These are phyloP conservation scores for Tiliqua scincoides DNA, from an alignment of 2,113 vertebrate genomes.

Conservation along the genomic window DNA sequence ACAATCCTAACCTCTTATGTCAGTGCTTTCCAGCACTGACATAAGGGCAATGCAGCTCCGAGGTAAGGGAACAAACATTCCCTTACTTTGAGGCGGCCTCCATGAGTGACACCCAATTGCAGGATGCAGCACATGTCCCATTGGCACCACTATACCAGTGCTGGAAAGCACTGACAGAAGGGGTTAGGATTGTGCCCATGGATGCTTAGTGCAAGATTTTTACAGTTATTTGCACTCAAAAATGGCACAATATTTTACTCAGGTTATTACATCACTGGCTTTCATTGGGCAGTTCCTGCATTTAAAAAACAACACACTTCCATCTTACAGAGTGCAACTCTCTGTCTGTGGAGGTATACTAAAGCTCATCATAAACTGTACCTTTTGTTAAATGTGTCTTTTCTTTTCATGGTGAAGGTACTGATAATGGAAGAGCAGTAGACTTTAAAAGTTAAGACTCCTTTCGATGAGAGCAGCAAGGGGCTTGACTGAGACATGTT, in stretches of 20 bases:
- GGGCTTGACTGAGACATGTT: background rate
- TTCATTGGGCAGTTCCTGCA: background rate
- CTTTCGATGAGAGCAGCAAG: background rate
- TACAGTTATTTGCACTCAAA: constrained; percentile 48
- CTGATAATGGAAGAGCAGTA: constrained; percentile 10
- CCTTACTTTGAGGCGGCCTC: too few relatives aligned
- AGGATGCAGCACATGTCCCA: too few relatives aligned
- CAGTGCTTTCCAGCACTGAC: too few relatives aligned
- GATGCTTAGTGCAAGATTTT: constrained; percentile 52
- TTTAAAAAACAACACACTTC: background rate
- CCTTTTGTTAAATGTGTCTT: background rate
- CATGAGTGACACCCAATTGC: too few relatives aligned
- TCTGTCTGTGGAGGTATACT: background rate
- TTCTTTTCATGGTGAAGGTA: background rate
- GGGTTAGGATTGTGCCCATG: too few relatives aligned
- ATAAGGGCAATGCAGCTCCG: too few relatives aligned
- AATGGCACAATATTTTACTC: constrained; percentile 40
- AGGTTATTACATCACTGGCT: constrained; percentile 41
- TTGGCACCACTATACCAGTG: too few relatives aligned
- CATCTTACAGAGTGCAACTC: background rate
- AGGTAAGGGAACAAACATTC: too few relatives aligned
- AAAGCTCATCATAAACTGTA: background rate
- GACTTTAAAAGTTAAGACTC: background rate
- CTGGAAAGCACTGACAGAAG: too few relatives aligned
- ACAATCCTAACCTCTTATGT: too few relatives aligned